Conservation (phyloP, 2,113 vertebrate genomes). For the Machaerirhynchus nigripectus region DNA sequence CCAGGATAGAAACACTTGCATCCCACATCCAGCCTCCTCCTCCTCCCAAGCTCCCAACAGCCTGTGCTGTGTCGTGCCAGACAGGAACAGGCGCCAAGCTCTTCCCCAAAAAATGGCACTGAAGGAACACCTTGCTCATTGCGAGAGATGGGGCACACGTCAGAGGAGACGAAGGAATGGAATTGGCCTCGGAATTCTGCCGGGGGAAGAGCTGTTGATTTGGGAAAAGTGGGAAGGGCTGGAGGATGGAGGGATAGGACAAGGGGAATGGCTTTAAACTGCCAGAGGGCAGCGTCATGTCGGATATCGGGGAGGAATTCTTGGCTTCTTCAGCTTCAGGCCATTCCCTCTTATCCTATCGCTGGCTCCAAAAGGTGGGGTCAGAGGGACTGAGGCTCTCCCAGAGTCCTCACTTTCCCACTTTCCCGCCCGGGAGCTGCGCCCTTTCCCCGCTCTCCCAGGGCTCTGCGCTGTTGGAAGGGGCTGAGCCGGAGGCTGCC, state of each 20-base stretch:
- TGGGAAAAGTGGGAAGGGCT: background rate
- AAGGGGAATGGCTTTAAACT: no score
- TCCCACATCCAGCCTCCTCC: background rate
- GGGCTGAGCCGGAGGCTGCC: background rate
- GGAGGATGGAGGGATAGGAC: background rate
- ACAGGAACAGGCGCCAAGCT: constrained; percentile 37
- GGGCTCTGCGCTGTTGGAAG: background rate
- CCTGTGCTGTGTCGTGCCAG: constrained; percentile 15
- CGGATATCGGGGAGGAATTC: background rate
- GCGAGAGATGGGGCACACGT: constrained; percentile 31
- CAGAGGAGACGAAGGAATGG: background rate
- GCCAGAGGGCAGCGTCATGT: background rate
- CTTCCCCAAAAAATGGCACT: constrained; percentile 11
- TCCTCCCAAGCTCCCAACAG: background rate
- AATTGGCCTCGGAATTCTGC: background rate
- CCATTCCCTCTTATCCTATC: fast-evolving
- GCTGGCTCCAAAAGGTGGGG: no score
- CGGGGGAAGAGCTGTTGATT: background rate
- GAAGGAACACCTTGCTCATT: constrained; percentile 57
- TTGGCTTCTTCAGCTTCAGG: fast-evolving
- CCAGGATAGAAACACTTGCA: background rate
- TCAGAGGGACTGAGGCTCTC: no score
- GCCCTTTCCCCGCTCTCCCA: background rate
- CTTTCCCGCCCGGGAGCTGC: background rate
- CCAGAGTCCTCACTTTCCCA: background rate